Evolutionary conservation across 2,113 vertebrate genomes (phyloP).

Genomic region (Plotosus lineatus): DNA sequence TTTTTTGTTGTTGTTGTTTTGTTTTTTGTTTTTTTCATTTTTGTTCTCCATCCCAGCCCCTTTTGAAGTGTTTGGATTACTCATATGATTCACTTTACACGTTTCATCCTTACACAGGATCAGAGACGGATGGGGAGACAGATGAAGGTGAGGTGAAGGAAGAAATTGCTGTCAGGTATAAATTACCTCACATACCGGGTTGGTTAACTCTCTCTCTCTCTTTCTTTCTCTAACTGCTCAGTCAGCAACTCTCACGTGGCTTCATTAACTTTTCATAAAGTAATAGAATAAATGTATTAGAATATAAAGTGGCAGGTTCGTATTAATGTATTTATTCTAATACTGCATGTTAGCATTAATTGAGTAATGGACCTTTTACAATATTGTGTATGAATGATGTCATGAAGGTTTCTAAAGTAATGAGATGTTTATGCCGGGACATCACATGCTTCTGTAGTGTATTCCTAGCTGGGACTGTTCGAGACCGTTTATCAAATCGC

Average conservation of each 20-base stretch:
- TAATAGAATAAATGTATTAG: background rate
- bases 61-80: constrained; percentile 15
- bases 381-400: background rate
- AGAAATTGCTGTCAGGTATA: constrained; percentile 3
- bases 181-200: background rate
- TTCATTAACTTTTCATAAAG: background rate
- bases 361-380: background rate
- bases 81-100: constrained; percentile 17
- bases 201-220: background rate
- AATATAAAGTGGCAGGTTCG: background rate
- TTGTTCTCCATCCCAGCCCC: background rate
- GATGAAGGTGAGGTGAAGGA: background rate
- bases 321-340: background rate
- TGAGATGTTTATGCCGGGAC: background rate
- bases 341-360: background rate
- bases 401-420: background rate
- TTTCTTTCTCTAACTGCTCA: background rate
- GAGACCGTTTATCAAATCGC: too few species aligned
- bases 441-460: too few species aligned
- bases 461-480: too few species aligned
- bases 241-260: too few species aligned
- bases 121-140: background rate
- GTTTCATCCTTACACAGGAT: constrained; percentile 23
- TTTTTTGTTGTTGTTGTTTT: too few species aligned
- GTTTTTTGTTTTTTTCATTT: too few species aligned